Evolutionary conservation across 2,113 vertebrate genomes (phyloP).

Genomic region (Furnarius figulus): DNA sequence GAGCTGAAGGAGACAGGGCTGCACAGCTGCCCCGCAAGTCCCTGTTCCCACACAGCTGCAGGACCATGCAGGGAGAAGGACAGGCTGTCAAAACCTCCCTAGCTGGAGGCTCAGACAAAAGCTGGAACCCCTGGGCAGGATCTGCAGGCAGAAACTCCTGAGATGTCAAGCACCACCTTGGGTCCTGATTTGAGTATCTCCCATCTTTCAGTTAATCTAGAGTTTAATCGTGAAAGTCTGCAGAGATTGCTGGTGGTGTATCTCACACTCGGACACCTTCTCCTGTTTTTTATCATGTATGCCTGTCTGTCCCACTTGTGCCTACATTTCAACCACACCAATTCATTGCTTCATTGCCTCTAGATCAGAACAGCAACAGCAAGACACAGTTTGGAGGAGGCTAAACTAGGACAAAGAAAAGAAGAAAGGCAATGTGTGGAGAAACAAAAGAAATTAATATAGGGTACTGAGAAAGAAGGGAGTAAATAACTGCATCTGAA

Average conservation of each 20-base stretch:
- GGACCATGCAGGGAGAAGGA: not conserved
- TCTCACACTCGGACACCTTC: not conserved
- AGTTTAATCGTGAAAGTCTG: not conserved
- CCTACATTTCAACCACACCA: not conserved
- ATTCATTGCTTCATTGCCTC: not conserved
- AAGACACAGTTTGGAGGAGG: not conserved
- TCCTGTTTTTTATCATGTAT: not conserved
- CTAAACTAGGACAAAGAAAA: conserved; percentile 20
- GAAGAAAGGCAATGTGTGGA: not conserved
- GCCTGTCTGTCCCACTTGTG: not conserved
- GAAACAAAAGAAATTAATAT: not conserved
- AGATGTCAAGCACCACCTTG: not conserved
- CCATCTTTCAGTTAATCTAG: not conserved
- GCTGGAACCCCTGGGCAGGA: not conserved
- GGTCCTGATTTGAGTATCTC: not conserved
- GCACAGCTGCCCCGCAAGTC: not conserved
- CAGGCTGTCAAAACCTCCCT: not conserved
- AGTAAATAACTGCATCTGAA: not conserved
- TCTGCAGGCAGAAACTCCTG: not conserved
- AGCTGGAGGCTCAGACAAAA: not conserved
- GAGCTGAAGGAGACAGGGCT: not conserved
- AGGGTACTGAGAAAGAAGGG: not conserved
- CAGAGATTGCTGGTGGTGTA: not conserved
- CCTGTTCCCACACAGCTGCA: not conserved
- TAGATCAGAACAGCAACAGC: not conserved